A percentile compares a stretch with the other conserved stretches of the same genome.
phyloP scores from a whole-genome alignment of 92 coral and sea anemone genomes.

The Palythoa heliodiscus region DNA sequence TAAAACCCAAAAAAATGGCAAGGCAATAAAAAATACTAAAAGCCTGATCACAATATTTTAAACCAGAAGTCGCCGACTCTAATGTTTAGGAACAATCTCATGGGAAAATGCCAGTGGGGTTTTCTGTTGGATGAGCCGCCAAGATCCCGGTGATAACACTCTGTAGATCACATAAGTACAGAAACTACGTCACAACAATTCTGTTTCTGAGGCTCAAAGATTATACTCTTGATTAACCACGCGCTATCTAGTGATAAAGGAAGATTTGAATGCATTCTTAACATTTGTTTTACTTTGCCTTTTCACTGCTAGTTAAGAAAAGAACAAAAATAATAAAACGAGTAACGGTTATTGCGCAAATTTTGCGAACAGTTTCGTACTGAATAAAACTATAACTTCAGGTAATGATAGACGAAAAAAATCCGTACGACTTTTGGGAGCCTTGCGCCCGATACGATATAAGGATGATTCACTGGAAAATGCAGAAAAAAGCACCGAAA shows the following conservation, averaged over 20 bases:
- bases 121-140: neutral
- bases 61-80: neutral
- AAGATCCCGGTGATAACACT: neutral
- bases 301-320: neutral
- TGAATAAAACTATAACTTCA: neutral
- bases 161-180: neutral
- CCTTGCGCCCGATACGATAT: neutral
- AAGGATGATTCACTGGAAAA: neutral
- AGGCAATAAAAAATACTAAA: neutral
- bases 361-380: neutral
- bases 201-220: neutral
- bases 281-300: no score
- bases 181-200: neutral
- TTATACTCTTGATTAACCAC: neutral
- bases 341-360: neutral
- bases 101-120: constrained; percentile 12
- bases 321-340: neutral
- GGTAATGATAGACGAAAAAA: neutral
- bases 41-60: neutral
- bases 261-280: neutral
- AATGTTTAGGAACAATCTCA: neutral
- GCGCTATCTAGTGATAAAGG: neutral
- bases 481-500: neutral
- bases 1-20: neutral
- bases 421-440: neutral